Base-by-base conservation (phyloP, 92 coral and sea anemone species). In the Epizoanthus rinbou region DNA sequence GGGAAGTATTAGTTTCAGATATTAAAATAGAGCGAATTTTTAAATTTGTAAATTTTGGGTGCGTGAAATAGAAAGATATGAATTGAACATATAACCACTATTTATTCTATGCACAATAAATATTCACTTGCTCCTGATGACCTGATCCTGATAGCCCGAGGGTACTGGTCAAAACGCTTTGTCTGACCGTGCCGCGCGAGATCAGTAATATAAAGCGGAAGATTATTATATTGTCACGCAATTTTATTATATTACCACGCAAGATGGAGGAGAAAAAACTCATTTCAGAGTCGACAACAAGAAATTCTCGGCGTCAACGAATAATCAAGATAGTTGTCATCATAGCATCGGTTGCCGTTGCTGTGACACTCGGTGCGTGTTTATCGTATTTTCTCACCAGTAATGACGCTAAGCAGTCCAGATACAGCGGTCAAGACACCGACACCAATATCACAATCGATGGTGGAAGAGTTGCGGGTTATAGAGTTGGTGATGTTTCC, bases 391-490 rank as follows among this genome's bases (percentile, higher is more conserved):
- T 52, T 64, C 45, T 64, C 21, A 66, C 35, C 65, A 63, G 3
- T 8, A 64, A 64, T 50, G 54, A 50, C 22, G 45, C 39, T 2
- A 21, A 10, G 10, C 72, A 57, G 47, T 23, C 69, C 16, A 63
- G 9, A 78, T 5, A 28, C 19, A 65, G 2, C 9, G 45, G 18
- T 65, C 71, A 70, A 8, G 89, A 71, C 19, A 60, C 76, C 15
- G 16, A 39, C 11, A 57, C 60, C 22, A 73, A 23, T 6, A 86
- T 92, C 28, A 60, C 63, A 23, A 72, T 79, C 17, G 74, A 87
- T 31, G 89, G 91, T 10, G 95, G 95, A 6, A 23, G 11, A 0
- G 72, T 92, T 1, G 73, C 68, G 1, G 95, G 95, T 3, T 76
- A 13, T 28, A 37, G 37, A 21, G 89, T 84, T 57, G 73, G 87